These are phyloP conservation scores for Alentia gelatinosa DNA, from an alignment of 2,888 invertebrate genomes.

Conservation along the genomic window DNA sequence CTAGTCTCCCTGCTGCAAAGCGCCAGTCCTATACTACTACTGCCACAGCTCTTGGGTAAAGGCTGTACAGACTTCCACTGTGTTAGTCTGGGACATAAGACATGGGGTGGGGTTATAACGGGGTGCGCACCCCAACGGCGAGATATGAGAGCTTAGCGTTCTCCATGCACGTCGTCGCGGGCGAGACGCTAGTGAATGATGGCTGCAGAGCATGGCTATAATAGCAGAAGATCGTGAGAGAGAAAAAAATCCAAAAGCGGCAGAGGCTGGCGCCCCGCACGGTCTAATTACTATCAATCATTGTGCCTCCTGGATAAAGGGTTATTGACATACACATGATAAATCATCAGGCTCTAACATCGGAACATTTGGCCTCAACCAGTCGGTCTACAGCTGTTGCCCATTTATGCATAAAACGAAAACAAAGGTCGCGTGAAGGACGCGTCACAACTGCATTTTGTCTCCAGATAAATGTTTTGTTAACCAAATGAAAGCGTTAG, in stretches of 20 bases:
- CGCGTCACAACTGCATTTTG: neutral
- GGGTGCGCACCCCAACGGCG: neutral
- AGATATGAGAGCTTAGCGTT: neutral
- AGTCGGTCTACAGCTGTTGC: neutral
- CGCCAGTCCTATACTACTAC: neutral
- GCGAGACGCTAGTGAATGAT: neutral
- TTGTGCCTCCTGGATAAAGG: conserved; percentile 3
- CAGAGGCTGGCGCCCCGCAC: neutral
- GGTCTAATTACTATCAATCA: conserved; percentile 11
- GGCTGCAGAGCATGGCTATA: neutral
- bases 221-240: neutral
- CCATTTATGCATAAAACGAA: neutral
- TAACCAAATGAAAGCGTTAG: too few relatives aligned
- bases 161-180: neutral
- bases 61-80: neutral
- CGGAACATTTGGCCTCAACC: neutral
- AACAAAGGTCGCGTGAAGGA: conserved; percentile 26
- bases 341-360: neutral
- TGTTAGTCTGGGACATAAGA: neutral
- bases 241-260: neutral
- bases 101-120: neutral
- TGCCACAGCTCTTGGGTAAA: too few relatives aligned
- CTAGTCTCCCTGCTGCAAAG: too few relatives aligned
- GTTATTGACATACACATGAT: conserved; percentile 34
- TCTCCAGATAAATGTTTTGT: too few relatives aligned